phyloP scores from a whole-genome alignment of 2,888 invertebrate species.

The Sesia apiformis region DNA sequence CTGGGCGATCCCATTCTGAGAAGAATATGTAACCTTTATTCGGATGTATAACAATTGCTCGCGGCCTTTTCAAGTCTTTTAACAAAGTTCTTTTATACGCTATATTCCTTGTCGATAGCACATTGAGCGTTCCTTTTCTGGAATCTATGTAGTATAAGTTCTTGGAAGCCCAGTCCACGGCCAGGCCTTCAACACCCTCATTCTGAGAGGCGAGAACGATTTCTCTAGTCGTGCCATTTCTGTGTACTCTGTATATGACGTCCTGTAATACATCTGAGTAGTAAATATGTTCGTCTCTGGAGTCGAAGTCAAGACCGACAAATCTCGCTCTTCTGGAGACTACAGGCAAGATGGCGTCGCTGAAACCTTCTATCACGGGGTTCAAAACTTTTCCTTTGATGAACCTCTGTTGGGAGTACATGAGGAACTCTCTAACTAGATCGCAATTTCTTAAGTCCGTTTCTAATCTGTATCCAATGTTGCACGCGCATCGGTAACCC shows the following conservation, averaged over 20 bases:
- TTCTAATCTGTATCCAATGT: constrained; percentile 87
- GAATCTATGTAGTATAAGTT: constrained; percentile 97
- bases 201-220: constrained; percentile 96
- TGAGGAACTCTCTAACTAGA: constrained; percentile 88
- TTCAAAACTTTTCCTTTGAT: constrained; percentile 94
- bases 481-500: constrained; percentile 93
- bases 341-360: constrained; percentile 96
- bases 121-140: constrained; percentile 94
- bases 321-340: constrained; percentile 93
- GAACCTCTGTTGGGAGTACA: constrained; percentile 96
- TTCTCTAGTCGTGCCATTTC: constrained; percentile 86
- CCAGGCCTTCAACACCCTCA: constrained; percentile 96
- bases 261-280: constrained; percentile 98
- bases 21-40: constrained; percentile 95
- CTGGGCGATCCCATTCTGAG: constrained; percentile 97
- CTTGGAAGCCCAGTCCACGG: constrained; percentile 96
- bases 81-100: constrained; percentile 88
- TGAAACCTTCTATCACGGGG: constrained; percentile 92
- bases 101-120: constrained; percentile 90
- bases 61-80: constrained; percentile 91
- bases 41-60: constrained; percentile 97
- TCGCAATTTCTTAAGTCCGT: constrained; percentile 86
- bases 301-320: constrained; percentile 96
- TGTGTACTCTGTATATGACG: constrained; percentile 89
- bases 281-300: constrained; percentile 92